These are phyloP conservation scores for Sceliomorpha sp. DNA, from an alignment of 2,888 invertebrate genomes.

Conservation along the genomic window DNA sequence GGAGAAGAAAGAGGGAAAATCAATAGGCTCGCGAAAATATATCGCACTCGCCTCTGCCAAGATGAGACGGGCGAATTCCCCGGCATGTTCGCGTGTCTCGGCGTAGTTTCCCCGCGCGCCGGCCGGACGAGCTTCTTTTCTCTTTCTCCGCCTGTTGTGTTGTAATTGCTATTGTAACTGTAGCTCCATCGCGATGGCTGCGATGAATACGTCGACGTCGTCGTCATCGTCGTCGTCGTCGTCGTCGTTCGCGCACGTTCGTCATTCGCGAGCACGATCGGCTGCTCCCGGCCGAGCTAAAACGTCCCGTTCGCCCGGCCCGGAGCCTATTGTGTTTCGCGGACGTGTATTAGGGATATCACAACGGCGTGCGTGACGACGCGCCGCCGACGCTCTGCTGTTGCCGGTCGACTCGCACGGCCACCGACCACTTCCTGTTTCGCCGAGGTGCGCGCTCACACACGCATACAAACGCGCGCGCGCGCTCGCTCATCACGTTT, in stretches of 20 bases:
- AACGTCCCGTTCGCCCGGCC: no score
- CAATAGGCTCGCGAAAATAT: constrained; percentile 1
- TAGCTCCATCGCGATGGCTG: constrained; percentile 10
- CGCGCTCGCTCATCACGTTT: constrained; percentile 41
- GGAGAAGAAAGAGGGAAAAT: not conserved
- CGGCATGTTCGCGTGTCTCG: constrained; percentile 14
- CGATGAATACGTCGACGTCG: no score
- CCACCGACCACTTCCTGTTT: constrained; percentile 62
- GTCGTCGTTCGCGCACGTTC: not conserved
- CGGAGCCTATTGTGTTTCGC: not conserved
- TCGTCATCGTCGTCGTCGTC: no score
- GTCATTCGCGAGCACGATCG: not conserved
- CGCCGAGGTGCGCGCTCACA: constrained; percentile 28
- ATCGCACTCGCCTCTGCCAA: not conserved
- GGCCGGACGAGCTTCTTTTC: constrained; percentile 18
- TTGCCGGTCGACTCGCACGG: no score
- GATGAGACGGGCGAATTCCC: constrained; percentile 4
- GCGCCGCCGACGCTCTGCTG: constrained; percentile 1
- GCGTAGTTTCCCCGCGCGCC: constrained; percentile 8
- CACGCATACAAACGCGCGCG: constrained; percentile 34
- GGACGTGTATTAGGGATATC: no score
- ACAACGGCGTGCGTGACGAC: constrained; percentile 54
- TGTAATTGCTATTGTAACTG: constrained; percentile 28
- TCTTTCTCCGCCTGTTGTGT: constrained; percentile 13
- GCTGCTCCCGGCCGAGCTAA: no score